These are phyloP conservation scores for Nyctereutes procyonoides DNA, from an alignment of 2,113 vertebrate genomes.

Conservation along the genomic window DNA sequence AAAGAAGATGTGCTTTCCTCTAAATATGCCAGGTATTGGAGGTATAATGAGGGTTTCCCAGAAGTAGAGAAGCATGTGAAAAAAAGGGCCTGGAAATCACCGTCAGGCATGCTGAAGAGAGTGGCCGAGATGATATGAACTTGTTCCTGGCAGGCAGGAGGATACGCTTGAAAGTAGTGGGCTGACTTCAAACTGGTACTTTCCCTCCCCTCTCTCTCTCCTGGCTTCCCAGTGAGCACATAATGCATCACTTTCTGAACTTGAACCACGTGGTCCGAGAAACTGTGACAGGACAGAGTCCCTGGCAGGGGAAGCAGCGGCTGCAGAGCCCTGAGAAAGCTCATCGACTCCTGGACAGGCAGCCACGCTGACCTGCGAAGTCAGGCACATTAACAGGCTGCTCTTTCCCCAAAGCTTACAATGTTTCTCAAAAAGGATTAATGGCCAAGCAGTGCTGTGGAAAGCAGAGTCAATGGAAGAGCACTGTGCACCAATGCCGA, in stretches of 20 bases:
- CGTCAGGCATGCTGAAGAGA: neutral
- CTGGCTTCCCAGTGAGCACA: neutral
- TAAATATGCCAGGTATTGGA: neutral
- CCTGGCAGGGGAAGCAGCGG: neutral
- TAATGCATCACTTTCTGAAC: neutral
- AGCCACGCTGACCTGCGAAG: constrained; percentile 36
- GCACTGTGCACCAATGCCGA: neutral
- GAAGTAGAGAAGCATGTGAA: neutral
- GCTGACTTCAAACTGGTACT: neutral
- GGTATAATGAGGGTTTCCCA: neutral
- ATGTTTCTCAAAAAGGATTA: constrained; percentile 63
- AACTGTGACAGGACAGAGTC: neutral
- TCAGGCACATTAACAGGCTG: constrained; percentile 45
- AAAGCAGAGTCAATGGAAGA: constrained; percentile 54
- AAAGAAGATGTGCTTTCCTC: constrained; percentile 30
- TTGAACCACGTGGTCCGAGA: neutral
- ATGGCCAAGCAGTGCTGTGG: neutral
- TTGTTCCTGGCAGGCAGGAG: neutral
- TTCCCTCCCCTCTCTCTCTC: neutral
- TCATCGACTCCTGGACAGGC: constrained; percentile 56
- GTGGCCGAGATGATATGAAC: neutral
- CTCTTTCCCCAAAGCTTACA: constrained; percentile 63
- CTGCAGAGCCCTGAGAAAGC: neutral
- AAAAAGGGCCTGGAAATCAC: neutral
- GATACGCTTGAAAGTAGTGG: neutral